A percentile compares a stretch with the other conserved stretches of the same genome.
These are phyloP conservation scores for Coracopsis vasa DNA, from an alignment of 2,113 vertebrate species.

Conservation along the genomic window DNA sequence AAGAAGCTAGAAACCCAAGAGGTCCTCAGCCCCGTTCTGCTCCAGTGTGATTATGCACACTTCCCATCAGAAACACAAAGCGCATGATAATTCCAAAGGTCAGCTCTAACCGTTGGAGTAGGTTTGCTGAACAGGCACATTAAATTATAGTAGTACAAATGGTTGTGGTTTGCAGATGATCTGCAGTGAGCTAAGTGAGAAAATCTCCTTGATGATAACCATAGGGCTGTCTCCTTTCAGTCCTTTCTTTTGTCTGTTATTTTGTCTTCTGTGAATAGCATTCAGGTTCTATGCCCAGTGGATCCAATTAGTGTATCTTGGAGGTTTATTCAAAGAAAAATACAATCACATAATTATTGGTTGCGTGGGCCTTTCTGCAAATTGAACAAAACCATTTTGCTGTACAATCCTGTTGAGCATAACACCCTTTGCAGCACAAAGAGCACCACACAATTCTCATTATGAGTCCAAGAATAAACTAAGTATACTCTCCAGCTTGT, in stretches of 20 bases:
- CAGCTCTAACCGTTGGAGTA: background rate
- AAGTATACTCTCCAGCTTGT: background rate
- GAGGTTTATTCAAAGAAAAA: background rate
- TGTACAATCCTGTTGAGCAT: background rate
- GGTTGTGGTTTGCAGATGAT: background rate
- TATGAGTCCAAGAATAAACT: background rate
- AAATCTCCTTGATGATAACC: background rate
- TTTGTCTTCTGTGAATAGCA: background rate
- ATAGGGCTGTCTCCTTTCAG: background rate
- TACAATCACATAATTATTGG: background rate
- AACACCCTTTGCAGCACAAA: background rate
- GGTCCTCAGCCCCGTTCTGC: background rate
- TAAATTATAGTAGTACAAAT: background rate
- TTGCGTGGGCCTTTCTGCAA: background rate
- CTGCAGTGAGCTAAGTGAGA: background rate
- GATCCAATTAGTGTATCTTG: background rate
- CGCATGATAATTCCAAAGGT: background rate
- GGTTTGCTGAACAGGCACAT: background rate
- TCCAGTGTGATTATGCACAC: background rate
- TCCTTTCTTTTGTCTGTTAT: background rate
- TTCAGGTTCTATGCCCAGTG: background rate
- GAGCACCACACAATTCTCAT: fast-evolving
- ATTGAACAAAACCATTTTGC: background rate
- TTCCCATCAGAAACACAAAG: background rate
- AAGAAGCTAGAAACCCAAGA: background rate